Percentiles rank a stretch among this genome's conserved stretches.
These are phyloP conservation scores for Heliconius charithonia DNA, from an alignment of 2,888 invertebrate genomes.

Conservation along the genomic window DNA sequence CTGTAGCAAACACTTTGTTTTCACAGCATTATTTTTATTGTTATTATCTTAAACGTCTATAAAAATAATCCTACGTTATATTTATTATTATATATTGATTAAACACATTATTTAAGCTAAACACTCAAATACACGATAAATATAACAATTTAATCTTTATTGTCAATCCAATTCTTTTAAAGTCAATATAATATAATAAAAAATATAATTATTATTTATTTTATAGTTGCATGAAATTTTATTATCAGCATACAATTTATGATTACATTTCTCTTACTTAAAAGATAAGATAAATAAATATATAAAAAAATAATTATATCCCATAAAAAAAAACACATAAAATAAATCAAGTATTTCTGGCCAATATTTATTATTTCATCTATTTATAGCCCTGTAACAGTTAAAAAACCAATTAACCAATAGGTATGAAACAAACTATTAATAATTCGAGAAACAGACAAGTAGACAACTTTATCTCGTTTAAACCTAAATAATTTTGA, in stretches of 20 bases:
- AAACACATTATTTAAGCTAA: slow-evolving; percentile 4
- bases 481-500: not conserved
- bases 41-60: slow-evolving; percentile 6
- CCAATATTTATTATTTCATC: not conserved
- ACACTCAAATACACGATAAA: slow-evolving; percentile 11
- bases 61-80: slow-evolving; percentile 1
- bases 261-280: not conserved
- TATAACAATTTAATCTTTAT: slow-evolving; percentile 8
- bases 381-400: slow-evolving; percentile 1
- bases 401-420: not conserved
- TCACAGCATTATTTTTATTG: slow-evolving; percentile 15
- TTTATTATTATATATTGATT: slow-evolving; percentile 16
- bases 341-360: not conserved
- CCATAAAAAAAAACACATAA: not conserved
- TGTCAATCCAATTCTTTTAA: slow-evolving; percentile 11
- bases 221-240: not conserved
- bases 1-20: not conserved
- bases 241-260: not conserved
- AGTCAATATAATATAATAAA: not conserved
- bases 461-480: not conserved
- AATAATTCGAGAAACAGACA: not conserved
- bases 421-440: not conserved
- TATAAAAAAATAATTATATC: not conserved
- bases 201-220: not conserved
- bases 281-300: not conserved